Base-by-base conservation (phyloP, 1,140 invertebrate genomes). In the Sesamia nonagrioides region DNA sequence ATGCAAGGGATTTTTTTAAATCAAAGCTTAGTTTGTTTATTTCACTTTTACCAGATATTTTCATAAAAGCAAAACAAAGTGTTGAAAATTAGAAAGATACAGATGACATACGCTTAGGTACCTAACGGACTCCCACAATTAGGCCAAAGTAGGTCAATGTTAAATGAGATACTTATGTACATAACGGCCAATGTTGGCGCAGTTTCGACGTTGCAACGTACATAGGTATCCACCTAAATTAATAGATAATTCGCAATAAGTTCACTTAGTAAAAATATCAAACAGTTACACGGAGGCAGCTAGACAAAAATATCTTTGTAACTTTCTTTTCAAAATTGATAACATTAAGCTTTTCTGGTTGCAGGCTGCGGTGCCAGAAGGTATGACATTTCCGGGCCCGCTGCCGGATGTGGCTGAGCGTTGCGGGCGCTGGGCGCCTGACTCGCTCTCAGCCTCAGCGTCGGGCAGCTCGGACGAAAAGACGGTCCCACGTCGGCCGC, bases 371-470 rank as follows among this genome's bases (percentile, higher is more conserved):
- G 93, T 94, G 76, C 93, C 93, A 74, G 93, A 94, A 83, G 92
- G 93, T 52, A 94, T 94, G 93, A 95, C 93, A 50, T 95, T 95
- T 81, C 90, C 92, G 63, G 91, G 94, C 45, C 92, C 94, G 13
- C 87, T 95, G 79, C 95, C 95, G 35, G 95, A 95, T 76, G 95
- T 95, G 33, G 95, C 95, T 27, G 95, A 95, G 83, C 88, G 95
- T 33, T 95, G 95, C 82, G 94, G 94, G 63, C 93, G 93, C 35
- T 94, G 94, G 91, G 94, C 94, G 60, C 92, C 94, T 61, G 90
- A 94, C 83, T 94, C 93, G 8, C 80, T 93, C 60, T 94, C 94
- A 72, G 93, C 95, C 9, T 94, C 94, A 48, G 93, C 91, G 72
- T 95, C 94, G 60, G 93, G 93, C 83, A 94, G 93, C 86, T 94